Evolutionary conservation across 2,797 vertebrate genomes (phyloP).

Genomic region (Sebastes alutus): DNA sequence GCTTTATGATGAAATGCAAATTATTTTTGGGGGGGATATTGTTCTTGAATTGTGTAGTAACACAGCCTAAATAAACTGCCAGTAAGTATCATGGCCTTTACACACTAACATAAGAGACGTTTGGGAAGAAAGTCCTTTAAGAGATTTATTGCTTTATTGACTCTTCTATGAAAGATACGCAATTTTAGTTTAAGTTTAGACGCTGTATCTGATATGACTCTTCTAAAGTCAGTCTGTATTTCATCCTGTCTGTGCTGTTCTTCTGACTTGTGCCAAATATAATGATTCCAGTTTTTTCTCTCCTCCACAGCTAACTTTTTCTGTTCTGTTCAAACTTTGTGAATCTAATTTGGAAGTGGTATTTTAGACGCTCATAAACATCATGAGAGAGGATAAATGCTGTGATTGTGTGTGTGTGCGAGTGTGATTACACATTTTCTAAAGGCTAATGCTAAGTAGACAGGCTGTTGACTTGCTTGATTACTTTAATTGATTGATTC

Average conservation of each 20-base stretch:
- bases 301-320: conserved; percentile 47
- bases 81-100: conserved; percentile 28
- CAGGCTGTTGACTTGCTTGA: conserved; percentile 19
- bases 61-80: conserved; percentile 41
- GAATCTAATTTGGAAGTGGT: conserved; percentile 15
- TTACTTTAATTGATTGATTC: conserved; percentile 23
- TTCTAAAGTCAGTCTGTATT: conserved; percentile 36
- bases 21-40: not conserved
- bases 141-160: not conserved
- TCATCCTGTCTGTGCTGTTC: conserved; percentile 42
- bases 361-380: conserved; percentile 15
- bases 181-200: not conserved
- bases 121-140: conserved; percentile 31
- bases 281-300: conserved; percentile 40
- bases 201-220: not conserved
- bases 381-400: not conserved
- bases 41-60: not conserved
- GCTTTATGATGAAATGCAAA: not conserved
- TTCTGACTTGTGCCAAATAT: conserved; percentile 57
- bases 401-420: not conserved
- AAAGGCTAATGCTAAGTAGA: conserved; percentile 23
- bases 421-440: not conserved
- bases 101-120: conserved; percentile 34
- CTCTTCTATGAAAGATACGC: not conserved
- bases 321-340: conserved; percentile 16